Conservation (phyloP, 1,140 invertebrate genomes). For the Eubasilissa regina region DNA sequence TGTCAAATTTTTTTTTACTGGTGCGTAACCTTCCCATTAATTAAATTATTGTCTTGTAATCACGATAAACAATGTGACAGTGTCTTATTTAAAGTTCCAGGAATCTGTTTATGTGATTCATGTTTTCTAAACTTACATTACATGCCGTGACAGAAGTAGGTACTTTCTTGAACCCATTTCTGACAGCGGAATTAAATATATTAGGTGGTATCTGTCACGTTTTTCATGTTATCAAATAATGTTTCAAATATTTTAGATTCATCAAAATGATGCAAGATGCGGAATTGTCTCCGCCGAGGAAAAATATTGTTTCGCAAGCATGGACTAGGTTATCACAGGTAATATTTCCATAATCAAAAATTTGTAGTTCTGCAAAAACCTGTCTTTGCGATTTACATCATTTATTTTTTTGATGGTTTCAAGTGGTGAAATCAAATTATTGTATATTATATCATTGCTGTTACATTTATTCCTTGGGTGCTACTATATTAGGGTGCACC, state of each 20-base stretch:
- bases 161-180: constrained; percentile 9
- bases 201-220: too few relatives aligned
- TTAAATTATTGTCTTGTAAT: constrained; percentile 37
- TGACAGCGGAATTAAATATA: constrained; percentile 32
- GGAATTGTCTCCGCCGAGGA: constrained; percentile 70
- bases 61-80: constrained; percentile 32
- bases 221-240: neutral
- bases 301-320: constrained; percentile 73
- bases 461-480: too few relatives aligned
- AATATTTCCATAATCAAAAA: constrained; percentile 49
- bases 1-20: constrained; percentile 46
- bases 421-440: too few relatives aligned
- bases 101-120: constrained; percentile 2
- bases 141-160: neutral
- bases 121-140: neutral
- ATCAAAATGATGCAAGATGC: constrained; percentile 73
- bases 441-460: too few relatives aligned
- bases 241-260: constrained; percentile 42
- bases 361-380: neutral
- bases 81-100: neutral
- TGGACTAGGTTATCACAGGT: constrained; percentile 76
- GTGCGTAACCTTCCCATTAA: constrained; percentile 46
- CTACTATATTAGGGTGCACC: too few relatives aligned
- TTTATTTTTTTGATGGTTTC: neutral
- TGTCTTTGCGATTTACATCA: neutral